Evolutionary conservation across 2,797 vertebrate genomes (phyloP), one percentile per base, ranked within the genome.

Genomic region (Sebastes goodei): DNA sequence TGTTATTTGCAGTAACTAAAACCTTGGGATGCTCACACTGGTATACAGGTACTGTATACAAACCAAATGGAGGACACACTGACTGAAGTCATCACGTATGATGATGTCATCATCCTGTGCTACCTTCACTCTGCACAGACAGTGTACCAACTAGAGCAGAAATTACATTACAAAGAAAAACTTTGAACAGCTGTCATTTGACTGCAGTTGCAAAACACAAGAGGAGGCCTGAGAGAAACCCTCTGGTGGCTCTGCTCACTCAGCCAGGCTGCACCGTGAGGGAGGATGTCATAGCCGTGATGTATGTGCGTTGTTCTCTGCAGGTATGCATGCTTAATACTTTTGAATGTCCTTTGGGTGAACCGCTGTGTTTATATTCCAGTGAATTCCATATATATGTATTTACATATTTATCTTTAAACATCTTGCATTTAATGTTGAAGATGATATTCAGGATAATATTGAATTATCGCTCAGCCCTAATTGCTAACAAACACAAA

Each of bases 101-200:
- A 63, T 49, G 27, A 63, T 49, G 21, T 29, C 35, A 57, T 57
- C 21, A 35, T 33, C 56, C 20, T 0, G 2, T 30, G 11, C 57
- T 27, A 7, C 23, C 12, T 5, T 61, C 46, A 27, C n/a, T 53
- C 12, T 64, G 67, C 32, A 23, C 38, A 7, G 27, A 23, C 32
- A n/a, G 38, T 14, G 53, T 6, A 70, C 57, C 75, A 70, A 74
- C 25, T 84, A 20, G 76, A 82, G 71, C 69, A 62, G 75, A 82
- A 84, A 79, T 23, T 6, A 61, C 23, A 27, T 21, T 8, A 17
- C 20, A 49, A 57, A 66, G 4, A 52, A 67, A 56, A 14, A 17
- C 7, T 6, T 29, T 29, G 35, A 78, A 29, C 74, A 78, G 56
- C 78, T 83, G 85, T 80, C 73, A 42, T 68, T 63, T 55, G 30